phyloP scores from a whole-genome alignment of 1,140 invertebrate genomes.

The Calliphora vicina region DNA sequence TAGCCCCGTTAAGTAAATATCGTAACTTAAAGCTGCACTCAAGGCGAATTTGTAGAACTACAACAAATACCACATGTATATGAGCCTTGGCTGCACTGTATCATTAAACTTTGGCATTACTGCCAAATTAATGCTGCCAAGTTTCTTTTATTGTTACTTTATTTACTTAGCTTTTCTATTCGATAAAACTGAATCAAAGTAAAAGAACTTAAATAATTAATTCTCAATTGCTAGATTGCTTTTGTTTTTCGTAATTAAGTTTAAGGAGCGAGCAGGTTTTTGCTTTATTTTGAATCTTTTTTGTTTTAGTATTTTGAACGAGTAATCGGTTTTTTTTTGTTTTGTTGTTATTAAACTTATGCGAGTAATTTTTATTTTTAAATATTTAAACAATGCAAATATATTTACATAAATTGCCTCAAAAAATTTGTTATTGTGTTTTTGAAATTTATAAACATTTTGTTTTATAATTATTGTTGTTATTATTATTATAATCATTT shows the following conservation, averaged over 20 bases:
- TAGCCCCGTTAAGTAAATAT: no score
- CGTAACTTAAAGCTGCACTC: no score
- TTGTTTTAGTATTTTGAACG: not conserved
- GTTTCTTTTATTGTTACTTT: no score
- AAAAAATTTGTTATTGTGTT: constrained; percentile 26
- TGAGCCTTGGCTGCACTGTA: no score
- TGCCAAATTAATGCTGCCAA: no score
- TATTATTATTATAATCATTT: constrained; percentile 9
- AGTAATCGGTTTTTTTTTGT: constrained; percentile 15
- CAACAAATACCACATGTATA: no score
- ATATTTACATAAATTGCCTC: constrained; percentile 42
- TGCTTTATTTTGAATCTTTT: not conserved
- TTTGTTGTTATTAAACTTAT: constrained; percentile 20
- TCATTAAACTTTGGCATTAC: no score
- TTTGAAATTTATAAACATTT: constrained; percentile 17
- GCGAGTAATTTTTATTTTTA: constrained; percentile 10
- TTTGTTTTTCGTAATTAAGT: not conserved
- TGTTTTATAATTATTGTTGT: not conserved
- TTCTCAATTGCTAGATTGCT: not conserved
- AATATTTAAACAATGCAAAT: constrained; percentile 39
- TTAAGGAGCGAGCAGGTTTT: no score
- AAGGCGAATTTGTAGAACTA: no score
- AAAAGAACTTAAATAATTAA: not conserved
- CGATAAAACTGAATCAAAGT: no score
- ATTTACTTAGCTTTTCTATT: no score